phyloP scores from a whole-genome alignment of 2,113 vertebrate species.

The Noctilio leporinus region DNA sequence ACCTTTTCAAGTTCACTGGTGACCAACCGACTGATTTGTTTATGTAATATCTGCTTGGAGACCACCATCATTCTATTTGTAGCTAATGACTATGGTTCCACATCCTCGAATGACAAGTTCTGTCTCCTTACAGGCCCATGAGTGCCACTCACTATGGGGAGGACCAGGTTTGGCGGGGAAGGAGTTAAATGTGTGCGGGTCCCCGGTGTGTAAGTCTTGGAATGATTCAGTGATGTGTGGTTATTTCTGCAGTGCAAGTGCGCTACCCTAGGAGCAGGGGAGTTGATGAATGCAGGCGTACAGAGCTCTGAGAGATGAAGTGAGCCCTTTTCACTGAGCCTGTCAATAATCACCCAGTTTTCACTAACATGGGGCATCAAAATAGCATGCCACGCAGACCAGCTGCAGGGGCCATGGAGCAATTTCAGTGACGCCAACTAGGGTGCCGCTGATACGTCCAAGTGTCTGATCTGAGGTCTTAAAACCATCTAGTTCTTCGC shows the following conservation, averaged over 20 bases:
- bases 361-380: not conserved
- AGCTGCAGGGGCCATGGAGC: not conserved
- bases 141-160: not conserved
- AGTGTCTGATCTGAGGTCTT: conserved; percentile 62
- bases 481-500: conserved; percentile 64
- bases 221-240: not conserved
- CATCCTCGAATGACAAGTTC: not conserved
- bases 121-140: not conserved
- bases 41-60: not conserved
- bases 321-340: not conserved
- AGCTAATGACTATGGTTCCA: not conserved
- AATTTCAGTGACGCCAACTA: conserved; percentile 51
- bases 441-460: conserved; percentile 41
- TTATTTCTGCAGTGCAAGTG: not conserved
- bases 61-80: not conserved
- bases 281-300: not conserved
- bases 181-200: not conserved
- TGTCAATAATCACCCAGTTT: not conserved
- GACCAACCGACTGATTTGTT: not conserved
- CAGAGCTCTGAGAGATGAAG: not conserved
- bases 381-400: conserved; percentile 36
- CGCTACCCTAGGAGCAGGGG: not conserved
- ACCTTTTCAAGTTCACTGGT: not conserved
- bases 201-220: not conserved
- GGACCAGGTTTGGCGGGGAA: not conserved